Base-by-base conservation (phyloP, 1,140 invertebrate genomes). In the Ceratoteleas bidentatus region DNA sequence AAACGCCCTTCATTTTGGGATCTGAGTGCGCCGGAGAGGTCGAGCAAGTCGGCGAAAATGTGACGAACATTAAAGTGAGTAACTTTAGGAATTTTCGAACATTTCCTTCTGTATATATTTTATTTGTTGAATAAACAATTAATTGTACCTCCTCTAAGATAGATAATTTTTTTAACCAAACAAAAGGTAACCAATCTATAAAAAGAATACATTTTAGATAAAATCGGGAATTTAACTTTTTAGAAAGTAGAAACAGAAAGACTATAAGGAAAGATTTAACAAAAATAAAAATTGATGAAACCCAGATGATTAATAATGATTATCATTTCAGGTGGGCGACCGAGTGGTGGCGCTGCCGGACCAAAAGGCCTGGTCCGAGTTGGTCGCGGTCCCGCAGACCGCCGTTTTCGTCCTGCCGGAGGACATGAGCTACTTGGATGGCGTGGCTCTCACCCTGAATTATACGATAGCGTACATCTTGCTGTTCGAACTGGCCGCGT, bases 1-100 rank as follows among this genome's bases (percentile, higher is more conserved):
- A 97, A 91, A 95, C 95, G 10, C 97, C 97, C 0, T 95, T 97
- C 90, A 96, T 96, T 86, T 93, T 97, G 87, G 97, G 97, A 47
- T 96, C 96, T 84, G 97, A 98, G 88, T 97, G 96, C 88, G 94
- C 96, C 65, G 97, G 97, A 54, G 95, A 96, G 84, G 94, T 98
- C 40, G 95, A 96, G 86, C 94, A 94, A 85, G 91, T 97, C 74
- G 96, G 96, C 50, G 95, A 96, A 89, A 95, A 95, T 50, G 96
- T 97, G n/a, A 94, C 94, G 81, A 94, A 95, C 83, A 95, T 97
- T 86, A 94, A 96, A 92, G 96, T 97, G 91, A 92, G 92, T 72
- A 36, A 36, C 34, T 36, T 36, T n/a, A n/a, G n/a, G n/a, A n/a
- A n/a, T 4, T 36, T 36, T 36, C 34, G 34, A 36, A 36, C n/a